Evolutionary conservation across 1,140 invertebrate genomes (phyloP).

Genomic region (Drosophila teissieri): DNA sequence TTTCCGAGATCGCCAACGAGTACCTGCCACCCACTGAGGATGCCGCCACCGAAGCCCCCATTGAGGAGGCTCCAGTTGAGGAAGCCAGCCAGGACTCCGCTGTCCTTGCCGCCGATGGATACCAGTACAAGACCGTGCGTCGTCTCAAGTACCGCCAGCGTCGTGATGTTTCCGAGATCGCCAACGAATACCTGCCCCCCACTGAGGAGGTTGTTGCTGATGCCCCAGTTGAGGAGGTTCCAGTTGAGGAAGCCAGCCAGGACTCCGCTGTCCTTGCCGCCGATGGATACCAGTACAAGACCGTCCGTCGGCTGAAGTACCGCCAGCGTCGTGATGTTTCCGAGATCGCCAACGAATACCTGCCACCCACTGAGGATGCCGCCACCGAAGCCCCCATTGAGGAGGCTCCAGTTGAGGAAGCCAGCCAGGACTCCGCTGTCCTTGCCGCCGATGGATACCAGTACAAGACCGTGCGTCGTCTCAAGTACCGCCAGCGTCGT

Average conservation of each 20-base stretch:
- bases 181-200: conserved; percentile 62
- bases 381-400: background rate
- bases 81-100: background rate
- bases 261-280: conserved; percentile 41
- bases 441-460: conserved; percentile 4
- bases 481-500: background rate
- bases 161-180: conserved; percentile 16
- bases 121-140: background rate
- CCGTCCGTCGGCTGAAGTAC: conserved; percentile 59
- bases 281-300: conserved; percentile 67
- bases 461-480: background rate
- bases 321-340: conserved; percentile 63
- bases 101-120: conserved; percentile 1
- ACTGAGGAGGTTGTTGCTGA: conserved; percentile 33
- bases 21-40: background rate
- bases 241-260: conserved; percentile 11
- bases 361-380: background rate
- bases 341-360: conserved; percentile 8
- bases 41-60: background rate
- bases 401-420: background rate
- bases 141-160: background rate
- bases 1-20: conserved; percentile 23
- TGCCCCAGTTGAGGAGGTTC: conserved; percentile 2
- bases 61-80: background rate
- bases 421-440: background rate